Evolutionary conservation across 1,140 invertebrate species (phyloP).

Genomic region (Mamestra configurata): DNA sequence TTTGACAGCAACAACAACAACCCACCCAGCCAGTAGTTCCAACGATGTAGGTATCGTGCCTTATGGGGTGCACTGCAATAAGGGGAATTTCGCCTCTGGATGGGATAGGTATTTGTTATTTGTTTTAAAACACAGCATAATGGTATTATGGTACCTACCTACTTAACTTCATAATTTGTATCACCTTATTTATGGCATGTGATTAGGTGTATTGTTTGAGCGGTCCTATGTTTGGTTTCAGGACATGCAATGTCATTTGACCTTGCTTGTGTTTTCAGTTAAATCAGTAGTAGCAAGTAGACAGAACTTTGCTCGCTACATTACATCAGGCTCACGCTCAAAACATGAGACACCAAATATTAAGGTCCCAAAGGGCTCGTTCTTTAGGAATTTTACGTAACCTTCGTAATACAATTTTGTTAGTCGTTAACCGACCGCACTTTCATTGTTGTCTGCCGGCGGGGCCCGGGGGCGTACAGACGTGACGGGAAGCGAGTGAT

Average conservation of each 20-base stretch:
- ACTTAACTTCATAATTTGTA: too few species aligned
- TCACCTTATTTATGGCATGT: too few species aligned
- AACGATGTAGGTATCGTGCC: not conserved
- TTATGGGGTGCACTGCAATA: not conserved
- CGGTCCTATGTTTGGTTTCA: too few species aligned
- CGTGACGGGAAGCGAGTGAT: slow-evolving; percentile 43
- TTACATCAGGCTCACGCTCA: too few species aligned
- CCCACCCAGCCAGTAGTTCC: not conserved
- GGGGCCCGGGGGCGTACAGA: slow-evolving; percentile 20
- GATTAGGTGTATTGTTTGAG: too few species aligned
- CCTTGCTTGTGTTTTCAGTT: too few species aligned
- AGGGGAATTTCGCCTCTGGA: not conserved
- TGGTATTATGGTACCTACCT: not conserved
- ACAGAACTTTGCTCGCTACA: too few species aligned
- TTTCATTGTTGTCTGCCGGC: slow-evolving; percentile 56
- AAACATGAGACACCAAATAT: too few species aligned
- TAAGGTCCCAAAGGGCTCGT: too few species aligned
- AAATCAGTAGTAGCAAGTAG: too few species aligned
- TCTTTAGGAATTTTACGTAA: not conserved
- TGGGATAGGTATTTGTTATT: not conserved
- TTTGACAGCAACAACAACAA: not conserved
- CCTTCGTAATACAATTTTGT: slow-evolving; percentile 9
- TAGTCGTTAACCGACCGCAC: slow-evolving; percentile 5
- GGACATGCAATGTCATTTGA: too few species aligned
- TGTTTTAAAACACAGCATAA: not conserved